phyloP scores from a whole-genome alignment of 1,140 invertebrate species.

The Heliothis virescens region DNA sequence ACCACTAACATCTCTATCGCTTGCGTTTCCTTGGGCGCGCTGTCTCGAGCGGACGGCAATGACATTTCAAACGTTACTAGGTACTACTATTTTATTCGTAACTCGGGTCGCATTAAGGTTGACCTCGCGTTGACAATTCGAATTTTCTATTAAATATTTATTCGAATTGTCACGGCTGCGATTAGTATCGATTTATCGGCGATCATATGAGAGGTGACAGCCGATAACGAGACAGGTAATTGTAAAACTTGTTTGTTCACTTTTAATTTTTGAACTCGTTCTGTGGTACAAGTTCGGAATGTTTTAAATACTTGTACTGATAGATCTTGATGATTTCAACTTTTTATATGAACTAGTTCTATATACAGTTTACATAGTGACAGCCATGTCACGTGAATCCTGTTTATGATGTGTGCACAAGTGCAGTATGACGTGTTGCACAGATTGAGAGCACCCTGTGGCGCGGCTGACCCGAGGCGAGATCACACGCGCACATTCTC shows the following conservation, averaged over 20 bases:
- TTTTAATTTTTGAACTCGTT: constrained; percentile 10
- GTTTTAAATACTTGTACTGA: too few species aligned
- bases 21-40: constrained; percentile 22
- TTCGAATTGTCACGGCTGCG: constrained; percentile 26
- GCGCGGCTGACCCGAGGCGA: constrained; percentile 72
- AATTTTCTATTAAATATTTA: constrained; percentile 36
- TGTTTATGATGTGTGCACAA: neutral
- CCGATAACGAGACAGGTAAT: constrained; percentile 22
- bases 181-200: constrained; percentile 28
- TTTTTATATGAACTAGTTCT: neutral
- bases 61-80: constrained; percentile 52
- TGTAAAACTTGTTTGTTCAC: constrained; percentile 31
- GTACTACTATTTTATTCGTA: constrained; percentile 26
- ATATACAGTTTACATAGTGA: neutral
- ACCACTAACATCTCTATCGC: constrained; percentile 72
- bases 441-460: constrained; percentile 69
- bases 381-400: neutral
- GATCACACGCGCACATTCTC: constrained; percentile 61
- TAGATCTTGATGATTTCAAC: too few species aligned
- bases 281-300: neutral
- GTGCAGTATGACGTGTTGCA: neutral
- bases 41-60: constrained; percentile 44
- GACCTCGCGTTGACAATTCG: constrained; percentile 39
- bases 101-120: constrained; percentile 12
- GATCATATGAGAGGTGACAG: constrained; percentile 16